Evolutionary conservation across 2,797 vertebrate genomes (phyloP), one percentile per base, ranked within the genome.

Genomic region (Eleutherodactylus coqui): DNA sequence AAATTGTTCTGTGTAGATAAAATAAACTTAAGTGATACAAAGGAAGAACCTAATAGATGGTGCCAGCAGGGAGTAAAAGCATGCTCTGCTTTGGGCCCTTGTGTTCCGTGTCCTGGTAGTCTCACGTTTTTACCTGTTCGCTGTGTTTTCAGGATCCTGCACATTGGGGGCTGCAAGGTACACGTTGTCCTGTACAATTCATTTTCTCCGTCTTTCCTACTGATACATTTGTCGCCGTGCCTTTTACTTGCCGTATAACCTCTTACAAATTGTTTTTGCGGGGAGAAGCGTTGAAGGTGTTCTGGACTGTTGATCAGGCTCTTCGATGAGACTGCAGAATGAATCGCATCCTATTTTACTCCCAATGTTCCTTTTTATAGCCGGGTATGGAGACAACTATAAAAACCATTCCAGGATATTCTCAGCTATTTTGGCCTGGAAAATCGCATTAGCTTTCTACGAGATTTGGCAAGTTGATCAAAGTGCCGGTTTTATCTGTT

Each of bases 1-100:
- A 82, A 86, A 86, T 82, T 77, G 73, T 60, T 86, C 43, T 53
- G 55, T 67, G 53, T 64, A 64, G 70, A 82, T 51, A 53, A 82
- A 82, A 82, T 86, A 36, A 75, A 76, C 45, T 64, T 69, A 67
- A 85, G 47, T 72, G 55, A 84, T 19, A 53, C 13, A 67, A 84
- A 41, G 58, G 11, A 27, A 67, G 10, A 77, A 51, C 13, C 24
- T 60, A 38, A 16, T 70, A 51, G 62, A 36, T 29, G 34, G 62
- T 32, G 29, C 49, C 47, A 38, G 62, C 60, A 5, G 34, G 49
- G 79, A n/a, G 62, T 34, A 38, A 4, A 60, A 41, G 17, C 45
- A 43, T 69, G 36, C 69, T 82, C 34, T 0, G n/a, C 41, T 51
- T 38, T 13, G 6, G 64, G 17, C 43, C 14, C 19, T 47, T 67